Base-by-base conservation (phyloP, 2,797 vertebrate genomes). In the Vireo griseus region DNA sequence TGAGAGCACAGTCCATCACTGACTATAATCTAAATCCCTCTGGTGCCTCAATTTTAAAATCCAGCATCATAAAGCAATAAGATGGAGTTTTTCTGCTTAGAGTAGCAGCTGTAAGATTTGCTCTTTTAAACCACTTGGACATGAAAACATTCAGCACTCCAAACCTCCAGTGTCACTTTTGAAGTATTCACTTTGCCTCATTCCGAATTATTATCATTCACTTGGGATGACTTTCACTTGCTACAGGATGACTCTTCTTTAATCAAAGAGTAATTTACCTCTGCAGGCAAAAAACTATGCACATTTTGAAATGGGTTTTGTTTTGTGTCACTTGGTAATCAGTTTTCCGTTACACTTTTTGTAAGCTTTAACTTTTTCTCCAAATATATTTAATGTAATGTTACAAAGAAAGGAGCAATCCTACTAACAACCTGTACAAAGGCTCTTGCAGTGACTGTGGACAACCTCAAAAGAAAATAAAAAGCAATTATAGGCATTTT, bases 191-290 rank as follows among this genome's bases (percentile, higher is more conserved):
- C 88, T 97, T 96, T 94, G 58, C 81, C 91, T 95, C 61, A 69
- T 93, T 95, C 82, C 90, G 82, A 78, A 94, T 94, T 88, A 87
- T 88, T 94, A 47, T 86, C 72, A 84, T 96, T 97, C 95, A 92
- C 95, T 97, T 96, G 65, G 90, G 85, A 58, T 95, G 58, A 89
- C 83, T n/a, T 97, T 95, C 57, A 92, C 85, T 93, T 95, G 74
- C 90, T 92, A 31, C 16, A 50, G 77, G 40, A 71, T 71, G 63
- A 82, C 66, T 92, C 71, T 85, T 91, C 62, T 89, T 96, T 97
- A 97, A 96, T 97, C 97, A 97, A 97, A 96, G 75, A 97, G 55
- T 40, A 80, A 65, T 80, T 91, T 82, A 89, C 77, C 92, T 95
- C 87, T 91, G 73, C 76, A 91, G 87, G 84, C 83, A 86, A 88